Conservation (phyloP, 2,888 invertebrate genomes). For the Phorcus lineatus region DNA sequence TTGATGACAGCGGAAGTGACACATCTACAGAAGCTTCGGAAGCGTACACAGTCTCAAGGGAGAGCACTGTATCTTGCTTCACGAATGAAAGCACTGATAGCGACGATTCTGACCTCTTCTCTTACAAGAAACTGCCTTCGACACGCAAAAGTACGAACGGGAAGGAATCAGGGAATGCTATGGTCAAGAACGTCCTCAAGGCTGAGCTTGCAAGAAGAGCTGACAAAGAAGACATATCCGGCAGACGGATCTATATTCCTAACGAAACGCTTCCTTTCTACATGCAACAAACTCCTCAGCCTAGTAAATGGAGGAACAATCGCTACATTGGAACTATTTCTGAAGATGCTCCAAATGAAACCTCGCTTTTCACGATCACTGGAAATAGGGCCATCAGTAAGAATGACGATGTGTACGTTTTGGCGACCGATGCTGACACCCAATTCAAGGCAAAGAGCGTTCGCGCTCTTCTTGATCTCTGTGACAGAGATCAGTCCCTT, state of each 20-base stretch:
- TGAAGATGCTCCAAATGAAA: not conserved
- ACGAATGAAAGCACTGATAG: conserved; percentile 30
- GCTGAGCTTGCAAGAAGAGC: conserved; percentile 9
- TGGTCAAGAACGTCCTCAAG: conserved; percentile 20
- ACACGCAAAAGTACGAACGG: not conserved
- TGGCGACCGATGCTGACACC: conserved; percentile 59
- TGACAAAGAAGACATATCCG: not conserved
- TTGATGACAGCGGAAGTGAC: conserved; percentile 35
- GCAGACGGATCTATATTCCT: not conserved
- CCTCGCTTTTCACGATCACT: conserved; percentile 11
- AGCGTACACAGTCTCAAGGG: conserved; percentile 36
- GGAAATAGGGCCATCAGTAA: not conserved
- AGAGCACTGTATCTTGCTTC: conserved; percentile 30
- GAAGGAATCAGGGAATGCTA: not conserved
- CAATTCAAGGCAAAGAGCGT: conserved; percentile 51
- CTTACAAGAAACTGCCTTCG: conserved; percentile 1
- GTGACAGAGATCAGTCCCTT: conserved; percentile 42
- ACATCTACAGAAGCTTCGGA: conserved; percentile 29
- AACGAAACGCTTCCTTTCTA: not conserved
- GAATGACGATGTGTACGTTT: conserved; percentile 47
- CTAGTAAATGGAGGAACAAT: not conserved
- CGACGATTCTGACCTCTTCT: conserved; percentile 36
- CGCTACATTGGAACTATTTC: not conserved
- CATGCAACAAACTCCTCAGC: not conserved
- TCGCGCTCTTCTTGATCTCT: conserved; percentile 41